These are phyloP conservation scores for Pomacea canaliculata DNA, from an alignment of 2,888 invertebrate species.

Conservation along the genomic window DNA sequence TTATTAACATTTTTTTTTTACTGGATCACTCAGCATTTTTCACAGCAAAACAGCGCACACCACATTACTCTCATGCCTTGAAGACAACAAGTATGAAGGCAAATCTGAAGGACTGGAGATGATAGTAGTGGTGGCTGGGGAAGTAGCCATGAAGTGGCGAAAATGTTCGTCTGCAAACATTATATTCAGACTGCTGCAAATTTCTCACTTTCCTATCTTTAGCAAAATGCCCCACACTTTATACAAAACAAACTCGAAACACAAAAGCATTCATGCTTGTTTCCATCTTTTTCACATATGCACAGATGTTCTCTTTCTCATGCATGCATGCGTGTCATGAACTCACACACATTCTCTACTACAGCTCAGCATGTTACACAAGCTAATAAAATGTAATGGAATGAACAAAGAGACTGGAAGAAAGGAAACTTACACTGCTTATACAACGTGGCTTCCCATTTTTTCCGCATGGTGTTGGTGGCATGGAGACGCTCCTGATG, in stretches of 20 bases:
- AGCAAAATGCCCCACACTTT: no score
- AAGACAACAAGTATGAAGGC: slow-evolving; percentile 10
- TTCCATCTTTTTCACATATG: no score
- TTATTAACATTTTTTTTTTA: no score
- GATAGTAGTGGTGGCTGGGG: background rate
- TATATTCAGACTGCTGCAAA: no score
- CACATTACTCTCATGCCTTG: slow-evolving; percentile 19
- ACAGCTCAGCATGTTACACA: background rate
- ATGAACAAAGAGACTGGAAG: background rate
- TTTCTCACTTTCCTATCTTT: no score
- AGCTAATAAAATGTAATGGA: background rate
- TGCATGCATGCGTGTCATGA: background rate
- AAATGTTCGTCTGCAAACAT: slow-evolving; percentile 22
- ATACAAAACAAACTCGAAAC: no score
- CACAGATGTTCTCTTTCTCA: no score
- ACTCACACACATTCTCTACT: background rate
- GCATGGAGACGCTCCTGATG: slow-evolving; percentile 44
- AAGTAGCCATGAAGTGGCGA: slow-evolving; percentile 6
- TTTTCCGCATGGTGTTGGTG: slow-evolving; percentile 40
- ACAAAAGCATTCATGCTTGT: no score
- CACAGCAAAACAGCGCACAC: slow-evolving; percentile 1
- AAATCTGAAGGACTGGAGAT: background rate
- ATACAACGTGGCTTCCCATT: slow-evolving; percentile 51
- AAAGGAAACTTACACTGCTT: slow-evolving; percentile 47
- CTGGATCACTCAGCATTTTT: background rate